These are phyloP conservation scores for Latrodectus elegans DNA, from an alignment of 2,888 invertebrate genomes.

Conservation along the genomic window DNA sequence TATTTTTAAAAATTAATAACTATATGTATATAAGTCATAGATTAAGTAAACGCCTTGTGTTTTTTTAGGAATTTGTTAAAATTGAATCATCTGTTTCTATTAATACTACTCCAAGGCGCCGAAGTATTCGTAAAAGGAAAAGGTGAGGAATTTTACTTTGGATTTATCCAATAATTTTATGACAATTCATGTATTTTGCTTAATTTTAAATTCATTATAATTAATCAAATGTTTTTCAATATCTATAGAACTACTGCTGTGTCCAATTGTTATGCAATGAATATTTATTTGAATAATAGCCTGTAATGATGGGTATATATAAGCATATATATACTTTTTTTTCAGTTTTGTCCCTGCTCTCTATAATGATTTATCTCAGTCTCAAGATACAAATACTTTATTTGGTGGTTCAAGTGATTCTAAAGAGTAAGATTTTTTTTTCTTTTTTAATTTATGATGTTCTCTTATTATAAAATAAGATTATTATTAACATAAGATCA, in stretches of 20 bases:
- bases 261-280: too few relatives aligned
- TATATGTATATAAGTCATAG: too few relatives aligned
- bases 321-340: not conserved
- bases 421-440: conserved; percentile 40
- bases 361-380: conserved; percentile 65
- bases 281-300: too few relatives aligned
- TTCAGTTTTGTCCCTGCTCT: conserved; percentile 58
- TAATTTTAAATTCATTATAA: not conserved
- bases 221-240: too few relatives aligned
- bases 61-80: conserved; percentile 49
- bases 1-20: too few relatives aligned
- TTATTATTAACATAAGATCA: too few relatives aligned
- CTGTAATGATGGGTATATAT: too few relatives aligned
- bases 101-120: conserved; percentile 11
- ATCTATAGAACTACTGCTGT: too few relatives aligned
- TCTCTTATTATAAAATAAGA: too few relatives aligned
- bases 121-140: conserved; percentile 39
- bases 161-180: not conserved
- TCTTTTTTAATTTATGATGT: too few relatives aligned
- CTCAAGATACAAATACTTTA: conserved; percentile 49
- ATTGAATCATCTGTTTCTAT: conserved; percentile 27
- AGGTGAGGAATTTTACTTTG: conserved; percentile 12
- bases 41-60: not conserved
- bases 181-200: not conserved
- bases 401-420: conserved; percentile 47